Conservation (phyloP, 2,113 vertebrate species). For the Coptodon rendalli region DNA sequence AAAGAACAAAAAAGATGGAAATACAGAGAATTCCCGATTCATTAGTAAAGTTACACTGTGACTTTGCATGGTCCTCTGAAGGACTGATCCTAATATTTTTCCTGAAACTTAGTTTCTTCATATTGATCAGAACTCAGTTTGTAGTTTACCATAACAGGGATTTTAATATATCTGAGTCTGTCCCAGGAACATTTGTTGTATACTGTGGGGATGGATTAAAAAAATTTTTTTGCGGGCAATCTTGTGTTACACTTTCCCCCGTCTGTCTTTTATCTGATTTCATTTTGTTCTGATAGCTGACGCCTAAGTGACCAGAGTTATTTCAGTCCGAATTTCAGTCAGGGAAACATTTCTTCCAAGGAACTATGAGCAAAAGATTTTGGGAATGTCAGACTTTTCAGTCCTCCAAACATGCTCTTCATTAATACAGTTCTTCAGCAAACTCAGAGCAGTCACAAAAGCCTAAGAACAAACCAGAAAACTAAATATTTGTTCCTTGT, state of each 20-base stretch:
- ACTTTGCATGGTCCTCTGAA: not conserved
- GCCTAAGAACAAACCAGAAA: not conserved
- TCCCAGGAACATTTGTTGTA: not conserved
- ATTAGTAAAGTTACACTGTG: not conserved
- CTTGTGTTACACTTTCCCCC: accelerated
- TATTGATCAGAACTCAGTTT: not conserved
- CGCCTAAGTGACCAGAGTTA: not conserved
- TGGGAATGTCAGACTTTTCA: not conserved
- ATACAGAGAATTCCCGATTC: accelerated
- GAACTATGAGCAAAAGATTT: not conserved
- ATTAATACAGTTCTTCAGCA: not conserved
- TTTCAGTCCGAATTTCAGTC: not conserved
- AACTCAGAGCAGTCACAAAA: not conserved
- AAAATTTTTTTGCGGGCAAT: accelerated
- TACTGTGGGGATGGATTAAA: accelerated
- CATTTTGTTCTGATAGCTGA: not conserved
- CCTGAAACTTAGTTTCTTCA: not conserved
- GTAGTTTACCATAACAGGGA: not conserved
- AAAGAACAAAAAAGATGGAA: not conserved
- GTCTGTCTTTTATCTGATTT: not conserved
- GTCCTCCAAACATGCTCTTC: not conserved
- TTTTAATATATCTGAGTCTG: not conserved
- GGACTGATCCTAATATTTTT: not conserved
- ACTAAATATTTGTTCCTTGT: not conserved
- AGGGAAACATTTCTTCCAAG: not conserved